A percentile compares a stretch with the other conserved stretches of the same genome.
Evolutionary conservation across 2,888 invertebrate species (phyloP).

Genomic region (Leptarthrus brevirostris): DNA sequence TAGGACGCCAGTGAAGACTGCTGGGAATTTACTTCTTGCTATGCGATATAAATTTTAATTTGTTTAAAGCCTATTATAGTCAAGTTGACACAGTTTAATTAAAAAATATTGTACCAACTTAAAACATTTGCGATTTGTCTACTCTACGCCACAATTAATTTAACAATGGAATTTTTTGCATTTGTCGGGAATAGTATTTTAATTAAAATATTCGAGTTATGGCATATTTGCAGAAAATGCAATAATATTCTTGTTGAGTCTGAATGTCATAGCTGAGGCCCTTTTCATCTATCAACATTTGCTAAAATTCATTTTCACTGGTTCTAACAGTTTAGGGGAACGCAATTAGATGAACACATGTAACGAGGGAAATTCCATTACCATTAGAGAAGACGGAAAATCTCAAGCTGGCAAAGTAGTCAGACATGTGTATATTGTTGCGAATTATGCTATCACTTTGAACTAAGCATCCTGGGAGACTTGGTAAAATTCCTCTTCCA

Average conservation of each 20-base stretch:
- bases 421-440: constrained; percentile 8
- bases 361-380: background rate
- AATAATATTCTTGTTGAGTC: no score
- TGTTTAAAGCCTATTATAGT: background rate
- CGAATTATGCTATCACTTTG: constrained; percentile 7
- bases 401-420: background rate
- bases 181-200: no score
- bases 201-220: no score
- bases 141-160: no score
- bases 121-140: no score
- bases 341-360: background rate
- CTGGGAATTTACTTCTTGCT: background rate
- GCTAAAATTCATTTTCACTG: background rate
- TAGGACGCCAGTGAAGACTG: background rate
- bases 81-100: no score
- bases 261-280: no score
- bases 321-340: background rate
- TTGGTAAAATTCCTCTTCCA: background rate
- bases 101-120: no score
- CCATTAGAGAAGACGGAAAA: background rate
- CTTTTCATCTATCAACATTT: background rate
- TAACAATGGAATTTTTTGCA: no score
- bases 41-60: background rate
- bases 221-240: no score
- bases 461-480: background rate